Evolutionary conservation across 64 coral and sea anemone species (phyloP), one percentile per base, ranked within the genome.

Genomic region (Orbicella faveolata): DNA sequence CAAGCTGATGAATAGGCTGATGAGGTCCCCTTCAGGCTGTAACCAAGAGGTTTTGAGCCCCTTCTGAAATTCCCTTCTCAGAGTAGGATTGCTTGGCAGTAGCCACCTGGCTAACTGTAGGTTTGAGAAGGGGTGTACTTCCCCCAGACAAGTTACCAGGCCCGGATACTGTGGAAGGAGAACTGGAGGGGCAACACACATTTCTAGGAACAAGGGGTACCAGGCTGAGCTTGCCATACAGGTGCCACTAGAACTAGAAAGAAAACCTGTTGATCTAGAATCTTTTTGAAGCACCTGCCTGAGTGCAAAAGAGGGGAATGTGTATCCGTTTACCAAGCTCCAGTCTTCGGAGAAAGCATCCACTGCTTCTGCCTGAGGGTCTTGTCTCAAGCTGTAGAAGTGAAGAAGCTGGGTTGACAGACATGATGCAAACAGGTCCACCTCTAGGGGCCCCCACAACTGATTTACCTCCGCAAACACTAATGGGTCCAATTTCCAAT

Each of bases 401-500:
- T 13, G 68, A 34, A 81, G 82, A 48, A 92, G 74, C 63, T 92
- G 90, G 33, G 72, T 52, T 92, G 90, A 62, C 25, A 92, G 82
- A 34, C 82, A 81, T 21, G 90, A 69, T 13, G 81, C 81, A 65
- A 92, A 86, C 30, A 63, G 55, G 76, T 86, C 90, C 63, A 87
- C 74, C 26, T 87, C 59, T 77, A 87, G 62, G 16, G 80, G 90
- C 18, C 81, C 90, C 79, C 80, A 91, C 9, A 86, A 25, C 61
- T 91, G 75, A 79, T 89, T 78, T 89, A 89, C 10, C 17, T 65
- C 41, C 16, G 74, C 52, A 78, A 89, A 89, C 73, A 89, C 55
- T 59, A 48, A 66, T 26, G 54, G 87, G 74, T 77, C 81, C 54
- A 92, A 26, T 75, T 92, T 92, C 90, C 72, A 92, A 64, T 91